Base-by-base conservation (phyloP, 2,888 invertebrate species). In the Hesperia comma region DNA sequence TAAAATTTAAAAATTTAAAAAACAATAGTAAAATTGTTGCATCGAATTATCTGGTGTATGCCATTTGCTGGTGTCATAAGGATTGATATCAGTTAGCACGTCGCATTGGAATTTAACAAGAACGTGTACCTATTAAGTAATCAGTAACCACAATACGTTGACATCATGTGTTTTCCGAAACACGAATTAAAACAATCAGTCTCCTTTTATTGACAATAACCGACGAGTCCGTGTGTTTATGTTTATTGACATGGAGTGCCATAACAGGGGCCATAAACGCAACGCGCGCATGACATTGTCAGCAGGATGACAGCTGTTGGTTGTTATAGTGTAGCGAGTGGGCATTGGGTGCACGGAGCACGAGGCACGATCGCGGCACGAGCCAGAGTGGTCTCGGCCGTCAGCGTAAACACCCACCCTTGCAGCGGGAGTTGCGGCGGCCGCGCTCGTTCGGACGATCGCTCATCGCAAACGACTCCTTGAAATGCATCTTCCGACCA, bases 401-500 rank as follows among this genome's bases (percentile, higher is more conserved):
- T 79, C 83, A 75, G 61, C 69, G 77, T 71, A 72, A 74, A 70
- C 70, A 92, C 92, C 85, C 83, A 92, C 92, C 91, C 90, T 90
- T 92, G 91, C 91, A 91, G 82, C 92, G 92, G 77, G 91, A 90
- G 87, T 90, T 90, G 88, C 91, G 92, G 81, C 91, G 91, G 84
- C 88, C 90, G 84, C 92, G 91, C 86, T 92, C 92, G 88, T 82
- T 90, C 84, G 91, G 90, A 88, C 90, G 91, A 89, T 92, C 92
- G 92, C 89, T 92, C 92, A 92, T 92, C 85, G 90, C 90, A 90
- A 92, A 90, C 84, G 91, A 86, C 90, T 92, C 91, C 86, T 92
- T 92, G 92, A 92, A 91, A 92, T 92, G 92, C 92, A 92, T 92
- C 89, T 92, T 92, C 92, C 87, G 76, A 87, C 85, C 83, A 83